Evolutionary conservation across 2,797 vertebrate genomes (phyloP).

Genomic region (Myotis daubentonii): DNA sequence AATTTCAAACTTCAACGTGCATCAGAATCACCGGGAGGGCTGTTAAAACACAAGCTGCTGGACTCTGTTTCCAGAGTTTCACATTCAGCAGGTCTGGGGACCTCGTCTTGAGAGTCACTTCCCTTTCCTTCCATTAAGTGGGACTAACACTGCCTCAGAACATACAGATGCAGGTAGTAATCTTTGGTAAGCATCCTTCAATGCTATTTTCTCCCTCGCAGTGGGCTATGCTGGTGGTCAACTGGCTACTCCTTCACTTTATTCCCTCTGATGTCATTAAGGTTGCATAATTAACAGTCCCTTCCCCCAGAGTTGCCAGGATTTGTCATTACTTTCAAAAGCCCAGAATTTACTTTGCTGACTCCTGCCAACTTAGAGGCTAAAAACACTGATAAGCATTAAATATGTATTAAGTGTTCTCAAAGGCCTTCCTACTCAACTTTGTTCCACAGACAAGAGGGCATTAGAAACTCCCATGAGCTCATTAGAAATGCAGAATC

Average conservation of each 20-base stretch:
- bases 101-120: not conserved
- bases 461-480: not conserved
- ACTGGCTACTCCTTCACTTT: not conserved
- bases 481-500: slow-evolving; percentile 18
- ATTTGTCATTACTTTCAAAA: slow-evolving; percentile 47
- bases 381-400: slow-evolving; percentile 31
- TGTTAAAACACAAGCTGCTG: not conserved
- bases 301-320: not conserved
- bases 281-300: not conserved
- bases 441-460: not conserved
- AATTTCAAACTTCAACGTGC: not conserved
- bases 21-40: not conserved
- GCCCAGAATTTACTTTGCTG: slow-evolving; percentile 47
- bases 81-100: not conserved
- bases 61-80: slow-evolving; percentile 8
- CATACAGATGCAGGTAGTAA: not conserved
- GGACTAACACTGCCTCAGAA: not conserved
- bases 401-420: slow-evolving; percentile 64
- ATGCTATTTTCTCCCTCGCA: not conserved
- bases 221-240: not conserved
- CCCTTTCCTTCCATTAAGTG: not conserved
- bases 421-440: slow-evolving; percentile 63
- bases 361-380: slow-evolving; percentile 21
- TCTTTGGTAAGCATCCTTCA: not conserved
- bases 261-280: not conserved